phyloP scores from a whole-genome alignment of 2,888 invertebrate species.

The Aleiodes testaceus region DNA sequence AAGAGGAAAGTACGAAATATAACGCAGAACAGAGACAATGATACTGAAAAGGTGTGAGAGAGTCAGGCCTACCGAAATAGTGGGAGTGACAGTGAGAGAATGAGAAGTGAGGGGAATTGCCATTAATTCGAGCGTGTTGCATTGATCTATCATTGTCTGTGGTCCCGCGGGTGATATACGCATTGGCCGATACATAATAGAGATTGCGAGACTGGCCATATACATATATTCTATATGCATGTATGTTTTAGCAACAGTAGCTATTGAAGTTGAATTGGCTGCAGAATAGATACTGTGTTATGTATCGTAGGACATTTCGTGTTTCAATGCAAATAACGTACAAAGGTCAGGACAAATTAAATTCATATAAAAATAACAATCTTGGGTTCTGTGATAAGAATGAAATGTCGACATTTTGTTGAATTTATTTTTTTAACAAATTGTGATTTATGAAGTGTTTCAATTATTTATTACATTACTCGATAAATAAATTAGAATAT shows the following conservation, averaged over 20 bases:
- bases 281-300: conserved; percentile 38
- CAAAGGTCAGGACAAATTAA: conserved; percentile 11
- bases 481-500: too few relatives aligned
- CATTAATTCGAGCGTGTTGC: conserved; percentile 72
- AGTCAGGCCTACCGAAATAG: not conserved
- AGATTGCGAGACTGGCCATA: conserved; percentile 58
- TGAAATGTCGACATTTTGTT: not conserved
- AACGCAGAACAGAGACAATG: not conserved
- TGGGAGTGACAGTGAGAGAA: conserved; percentile 10
- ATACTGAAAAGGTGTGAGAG: conserved; percentile 5
- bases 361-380: conserved; percentile 13
- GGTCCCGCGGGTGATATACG: conserved; percentile 60
- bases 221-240: conserved; percentile 22
- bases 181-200: conserved; percentile 66
- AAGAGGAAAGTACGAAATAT: conserved; percentile 16
- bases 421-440: not conserved
- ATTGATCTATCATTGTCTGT: conserved; percentile 72
- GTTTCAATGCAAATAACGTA: conserved; percentile 36
- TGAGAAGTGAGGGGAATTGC: conserved; percentile 51
- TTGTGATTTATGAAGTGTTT: conserved; percentile 1
- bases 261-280: conserved; percentile 30
- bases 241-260: conserved; percentile 37
- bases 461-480: not conserved
- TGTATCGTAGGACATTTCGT: conserved; percentile 42
- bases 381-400: not conserved